Evolutionary conservation across 2,888 invertebrate species (phyloP), one percentile per base, ranked within the genome.

Genomic region (Eristalinus sepulchralis): DNA sequence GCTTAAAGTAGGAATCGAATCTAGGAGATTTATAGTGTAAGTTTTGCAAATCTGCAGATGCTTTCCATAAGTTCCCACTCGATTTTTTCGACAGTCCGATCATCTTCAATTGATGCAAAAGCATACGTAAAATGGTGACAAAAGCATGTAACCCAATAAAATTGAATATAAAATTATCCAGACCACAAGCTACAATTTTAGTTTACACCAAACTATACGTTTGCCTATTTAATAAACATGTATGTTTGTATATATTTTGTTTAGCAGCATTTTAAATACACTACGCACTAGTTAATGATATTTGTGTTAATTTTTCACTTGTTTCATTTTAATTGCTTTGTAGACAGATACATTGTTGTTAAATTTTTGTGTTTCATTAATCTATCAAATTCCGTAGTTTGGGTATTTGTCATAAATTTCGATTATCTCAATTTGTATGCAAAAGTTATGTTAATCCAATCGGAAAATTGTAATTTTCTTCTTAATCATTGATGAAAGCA

Each of bases 351-450:
- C 73, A 82, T 78, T 72, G 78, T 73, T 85, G 62, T 72, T 76
- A 11, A 27, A 27, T 27, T 27, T 27, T 27, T 27, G 53, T 53
- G 73, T 62, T 63, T 81, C 22, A 72, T 72, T 75, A 53, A 68
- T 75, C 83, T 83, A 78, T 78, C 83, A 78, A 86, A 86, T 86
- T 83, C 83, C 83, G 70, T 86, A 83, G 86, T 71, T 83, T 62
- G 83, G 77, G 86, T 86, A 83, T 86, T 83, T 86, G 83, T 86
- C 86, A 79, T 71, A 55, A 57, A 66, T 78, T 86, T 83, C 83
- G 86, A 78, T 86, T 86, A 86, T 83, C 82, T 60, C 83, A 86
- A 73, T 81, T 83, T 82, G 70, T 83, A 75, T 83, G 78, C 79
- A 83, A 86, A 86, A 83, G 83, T 86, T 47, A 66, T 24, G 34